Evolutionary conservation across 1,140 invertebrate genomes (phyloP).

Genomic region (Heliothis subflexa): DNA sequence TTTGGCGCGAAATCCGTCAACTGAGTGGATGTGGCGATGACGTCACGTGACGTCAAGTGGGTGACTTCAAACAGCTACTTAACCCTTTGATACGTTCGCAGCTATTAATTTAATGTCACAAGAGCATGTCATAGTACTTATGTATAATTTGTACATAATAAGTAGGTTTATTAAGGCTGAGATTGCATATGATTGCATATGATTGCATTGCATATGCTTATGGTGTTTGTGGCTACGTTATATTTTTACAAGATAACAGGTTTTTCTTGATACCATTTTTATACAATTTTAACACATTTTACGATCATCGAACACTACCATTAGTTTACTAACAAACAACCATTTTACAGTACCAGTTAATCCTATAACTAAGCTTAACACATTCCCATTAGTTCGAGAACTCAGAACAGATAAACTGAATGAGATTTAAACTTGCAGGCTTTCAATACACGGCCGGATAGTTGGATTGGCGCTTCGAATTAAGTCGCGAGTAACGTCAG

Average conservation of each 20-base stretch:
- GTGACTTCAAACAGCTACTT: conserved; percentile 1
- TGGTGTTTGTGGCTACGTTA: no score
- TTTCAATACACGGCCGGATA: not conserved
- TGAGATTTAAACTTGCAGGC: conserved; percentile 8
- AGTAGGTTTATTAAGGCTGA: not conserved
- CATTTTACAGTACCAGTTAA: not conserved
- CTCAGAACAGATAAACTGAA: conserved; percentile 14
- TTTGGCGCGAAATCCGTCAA: conserved; percentile 11
- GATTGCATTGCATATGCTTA: no score
- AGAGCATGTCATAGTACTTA: not conserved
- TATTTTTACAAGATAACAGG: no score
- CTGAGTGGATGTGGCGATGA: conserved; percentile 3
- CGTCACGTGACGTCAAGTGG: conserved; percentile 20
- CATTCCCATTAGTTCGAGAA: not conserved
- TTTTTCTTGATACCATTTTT: no score
- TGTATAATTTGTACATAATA: not conserved
- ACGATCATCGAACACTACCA: no score
- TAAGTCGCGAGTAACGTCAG: not conserved
- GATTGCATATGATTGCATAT: no score
- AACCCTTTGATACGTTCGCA: conserved; percentile 9
- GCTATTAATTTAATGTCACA: conserved; percentile 23
- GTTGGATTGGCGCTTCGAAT: conserved; percentile 13
- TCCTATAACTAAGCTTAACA: not conserved
- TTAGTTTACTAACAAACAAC: no score
- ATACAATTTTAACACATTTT: no score